These are phyloP conservation scores for Labeo calbasu DNA, from an alignment of 2,797 vertebrate species.

Conservation along the genomic window DNA sequence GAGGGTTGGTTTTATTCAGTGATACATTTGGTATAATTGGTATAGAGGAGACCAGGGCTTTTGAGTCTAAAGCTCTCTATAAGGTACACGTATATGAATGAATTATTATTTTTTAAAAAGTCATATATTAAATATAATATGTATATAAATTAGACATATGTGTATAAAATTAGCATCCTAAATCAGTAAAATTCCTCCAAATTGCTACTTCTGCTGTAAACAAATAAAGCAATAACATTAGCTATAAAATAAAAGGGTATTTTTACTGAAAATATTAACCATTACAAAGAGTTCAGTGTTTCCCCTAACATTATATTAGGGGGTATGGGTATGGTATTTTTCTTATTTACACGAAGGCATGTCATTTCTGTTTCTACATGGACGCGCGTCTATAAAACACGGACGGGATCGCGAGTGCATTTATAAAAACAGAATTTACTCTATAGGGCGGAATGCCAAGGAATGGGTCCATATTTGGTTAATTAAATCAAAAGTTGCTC, in stretches of 20 bases:
- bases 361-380: too few species aligned
- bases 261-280: not conserved
- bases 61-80: not conserved
- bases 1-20: conserved; percentile 5
- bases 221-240: not conserved
- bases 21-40: not conserved
- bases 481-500: too few species aligned
- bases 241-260: not conserved
- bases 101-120: not conserved
- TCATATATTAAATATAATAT: not conserved
- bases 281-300: not conserved
- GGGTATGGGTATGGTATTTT: too few species aligned
- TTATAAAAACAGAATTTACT: too few species aligned
- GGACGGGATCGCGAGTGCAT: too few species aligned
- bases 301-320: too few species aligned
- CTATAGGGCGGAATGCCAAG: too few species aligned
- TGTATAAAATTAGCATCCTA: not conserved
- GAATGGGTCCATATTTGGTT: too few species aligned
- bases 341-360: too few species aligned
- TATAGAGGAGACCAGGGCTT: not conserved
- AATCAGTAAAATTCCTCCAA: not conserved
- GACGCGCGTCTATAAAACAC: too few species aligned
- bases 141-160: not conserved
- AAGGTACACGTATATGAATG: not conserved
- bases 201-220: not conserved